Percentiles rank a stretch among this genome's conserved stretches.
These are phyloP conservation scores for Brachionus sp. DNA, from an alignment of 1,140 invertebrate genomes.

Conservation along the genomic window DNA sequence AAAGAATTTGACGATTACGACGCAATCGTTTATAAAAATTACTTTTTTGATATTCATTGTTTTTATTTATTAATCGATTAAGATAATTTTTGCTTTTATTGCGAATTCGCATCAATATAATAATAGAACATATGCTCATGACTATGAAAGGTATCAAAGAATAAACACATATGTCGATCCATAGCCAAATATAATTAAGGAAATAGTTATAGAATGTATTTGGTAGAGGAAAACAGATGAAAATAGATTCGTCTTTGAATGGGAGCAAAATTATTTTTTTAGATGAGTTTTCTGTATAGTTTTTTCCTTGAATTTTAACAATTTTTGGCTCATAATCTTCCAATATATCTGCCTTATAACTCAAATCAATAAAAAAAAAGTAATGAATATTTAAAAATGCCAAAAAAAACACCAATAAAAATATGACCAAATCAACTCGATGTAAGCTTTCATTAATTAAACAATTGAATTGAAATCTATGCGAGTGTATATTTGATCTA, in stretches of 20 bases:
- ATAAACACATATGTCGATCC: constrained; percentile 42
- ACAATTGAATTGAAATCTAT: not conserved
- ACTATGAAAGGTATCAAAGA: constrained; percentile 32
- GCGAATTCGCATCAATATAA: constrained; percentile 26
- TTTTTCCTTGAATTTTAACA: not conserved
- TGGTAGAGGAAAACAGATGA: constrained; percentile 20
- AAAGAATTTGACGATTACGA: constrained; percentile 25
- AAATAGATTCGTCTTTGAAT: not conserved
- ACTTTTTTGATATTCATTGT: not conserved
- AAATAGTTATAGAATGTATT: not conserved
- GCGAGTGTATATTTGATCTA: not conserved
- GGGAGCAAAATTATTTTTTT: not conserved
- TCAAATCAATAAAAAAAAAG: constrained; percentile 27
- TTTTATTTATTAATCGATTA: constrained; percentile 6
- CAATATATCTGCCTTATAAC: not conserved
- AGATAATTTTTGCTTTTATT: constrained; percentile 35
- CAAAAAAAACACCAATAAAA: not conserved
- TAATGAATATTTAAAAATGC: constrained; percentile 13
- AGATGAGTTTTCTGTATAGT: not conserved
- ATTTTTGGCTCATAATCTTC: not conserved
- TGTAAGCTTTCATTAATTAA: not conserved
- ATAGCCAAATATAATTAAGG: constrained; percentile 20
- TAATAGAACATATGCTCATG: constrained; percentile 10
- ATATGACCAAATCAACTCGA: not conserved
- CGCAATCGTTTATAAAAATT: constrained; percentile 37